Evolutionary conservation across 2,113 vertebrate genomes (phyloP), one percentile per base, ranked within the genome.

Genomic region (Corydoras maculifer): DNA sequence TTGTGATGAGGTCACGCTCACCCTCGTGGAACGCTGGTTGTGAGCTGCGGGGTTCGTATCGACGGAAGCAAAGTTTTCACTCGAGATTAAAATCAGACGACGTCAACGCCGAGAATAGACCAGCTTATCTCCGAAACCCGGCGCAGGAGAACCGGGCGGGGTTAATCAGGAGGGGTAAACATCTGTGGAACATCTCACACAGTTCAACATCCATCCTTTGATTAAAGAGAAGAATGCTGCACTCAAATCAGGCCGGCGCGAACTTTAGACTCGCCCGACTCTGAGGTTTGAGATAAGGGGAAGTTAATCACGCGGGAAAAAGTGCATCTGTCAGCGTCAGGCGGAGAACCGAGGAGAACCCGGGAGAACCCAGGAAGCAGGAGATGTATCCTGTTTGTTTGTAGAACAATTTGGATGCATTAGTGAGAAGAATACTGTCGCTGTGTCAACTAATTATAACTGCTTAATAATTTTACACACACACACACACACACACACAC

Each of bases 81-180:
- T 54, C 9, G 15, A 8, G 9, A 8, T 4, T 18, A 11, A 3
- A 54, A 25, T 25, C 9, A 25, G 18, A 54, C 31, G 50, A 6
- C 68, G 9, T 2, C 25, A n/a, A 14, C 8, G 9, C 10, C 8
- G 59, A 53, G 25, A 58, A 30, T 18, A 53, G 12, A 68, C 10
- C 12, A 68, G 51, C 31, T 68, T 74, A 62, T 68, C 58, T 8
- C 32, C 7, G 9, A n/a, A 29, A 31, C 54, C 59, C 43, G 51
- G 15, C 31, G 14, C 11, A 68, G 65, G 72, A 74, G 68, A 62
- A 15, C 12, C 12, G 12, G 31, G 8, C 5, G 48, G 58, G 29
- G 58, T 25, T 74, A 74, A 74, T 74, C 72, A 62, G 25, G 30
- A 62, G 53, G 30, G 15, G 25, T 68, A 71, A 67, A 68, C 72